phyloP scores from a whole-genome alignment of 30 jellyfish, hydroid and myxozoan species.

The Hydractinia echinata region DNA sequence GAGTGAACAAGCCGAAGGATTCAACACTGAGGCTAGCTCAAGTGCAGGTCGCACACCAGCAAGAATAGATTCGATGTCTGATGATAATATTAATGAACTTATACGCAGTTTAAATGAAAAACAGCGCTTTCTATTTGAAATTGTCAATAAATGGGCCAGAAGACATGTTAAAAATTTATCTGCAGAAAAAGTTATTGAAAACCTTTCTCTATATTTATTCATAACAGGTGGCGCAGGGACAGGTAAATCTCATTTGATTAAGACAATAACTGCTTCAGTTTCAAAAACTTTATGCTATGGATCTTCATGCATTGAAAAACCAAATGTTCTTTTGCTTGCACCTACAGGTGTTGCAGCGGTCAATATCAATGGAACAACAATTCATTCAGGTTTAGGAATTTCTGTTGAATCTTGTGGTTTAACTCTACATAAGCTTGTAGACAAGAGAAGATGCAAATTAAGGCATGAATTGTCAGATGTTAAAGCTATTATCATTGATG shows the following conservation, averaged over 20 bases:
- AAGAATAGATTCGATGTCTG: not conserved
- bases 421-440: conserved; percentile 18
- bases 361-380: conserved; percentile 8
- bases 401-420: conserved; percentile 10
- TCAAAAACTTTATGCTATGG: conserved; percentile 22
- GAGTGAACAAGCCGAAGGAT: not conserved
- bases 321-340: conserved; percentile 14
- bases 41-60: not conserved
- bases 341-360: conserved; percentile 30
- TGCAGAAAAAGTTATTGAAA: not conserved
- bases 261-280: conserved; percentile 24
- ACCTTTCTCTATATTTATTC: conserved; percentile 10
- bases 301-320: not conserved
- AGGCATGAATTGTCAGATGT: conserved; percentile 9
- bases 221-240: conserved; percentile 28
- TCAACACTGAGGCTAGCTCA: not conserved
- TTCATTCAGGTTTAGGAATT: conserved; percentile 27
- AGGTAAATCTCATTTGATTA: conserved; percentile 1
- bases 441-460: conserved; percentile 10
- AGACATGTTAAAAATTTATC: not conserved
- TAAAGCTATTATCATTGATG: conserved; percentile 29
- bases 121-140: not conserved
- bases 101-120: not conserved
- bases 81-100: not conserved
- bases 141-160: not conserved